Evolutionary conservation across 2,113 vertebrate genomes (phyloP), one percentile per base, ranked within the genome.

Genomic region (Alethe castanea): DNA sequence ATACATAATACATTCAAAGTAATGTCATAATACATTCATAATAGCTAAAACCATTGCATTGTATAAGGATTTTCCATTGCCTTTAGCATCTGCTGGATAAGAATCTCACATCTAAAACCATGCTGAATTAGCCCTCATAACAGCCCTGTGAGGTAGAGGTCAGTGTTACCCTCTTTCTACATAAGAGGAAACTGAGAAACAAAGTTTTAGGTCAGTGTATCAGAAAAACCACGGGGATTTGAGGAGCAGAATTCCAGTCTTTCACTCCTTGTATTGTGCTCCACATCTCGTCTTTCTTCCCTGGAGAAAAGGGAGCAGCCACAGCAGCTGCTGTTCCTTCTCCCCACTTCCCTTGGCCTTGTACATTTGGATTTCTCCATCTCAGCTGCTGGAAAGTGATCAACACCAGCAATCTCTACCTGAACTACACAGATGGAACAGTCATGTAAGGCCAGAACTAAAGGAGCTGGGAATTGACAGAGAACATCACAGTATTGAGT

Each of bases 141-240:
- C 45, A 81, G 22, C 56, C 71, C 72, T 83, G 84, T 73, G 92
- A 96, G 94, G 93, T 96, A 97, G 94, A 97, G 91, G 57, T 95
- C 79, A 61, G 77, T 20, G 15, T 66, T 64, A 66, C 38, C 33
- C 64, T 81, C 69, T 47, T 83, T 92, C 86, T 61, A 40, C 23
- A 7, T 8, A 48, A 50, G 59, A 33, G 61, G 45, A 90, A 90
- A 93, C 35, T 2, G 38, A 96, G 67, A 26, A 78, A 29, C 25
- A 35, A 59, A 67, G 22, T 42, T 93, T 65, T 62, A 56, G 16
- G 53, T 87, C 56, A 73, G 19, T 23, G 6, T 82, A 56, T 11
- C 54, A 73, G 57, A 48, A 92, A 91, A 85, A 26, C 40, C 20
- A 7, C 8, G 19, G 38, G 69, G 23, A 66, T 74, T 35, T 57